Evolutionary conservation across 2,888 invertebrate species (phyloP).

Genomic region (Sarcophaga variegata): DNA sequence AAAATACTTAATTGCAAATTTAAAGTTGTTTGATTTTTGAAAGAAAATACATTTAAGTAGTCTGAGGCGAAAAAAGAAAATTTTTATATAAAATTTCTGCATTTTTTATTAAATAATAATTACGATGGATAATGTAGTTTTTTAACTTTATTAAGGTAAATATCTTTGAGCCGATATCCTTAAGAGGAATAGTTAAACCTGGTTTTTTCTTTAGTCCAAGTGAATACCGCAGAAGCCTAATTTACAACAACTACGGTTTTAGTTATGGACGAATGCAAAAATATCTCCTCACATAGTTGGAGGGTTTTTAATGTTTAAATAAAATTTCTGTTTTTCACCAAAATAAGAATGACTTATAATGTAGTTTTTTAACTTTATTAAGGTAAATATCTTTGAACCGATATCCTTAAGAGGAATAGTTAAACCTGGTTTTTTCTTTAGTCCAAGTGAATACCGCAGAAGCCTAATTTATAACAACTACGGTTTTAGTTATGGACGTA

Average conservation of each 20-base stretch:
- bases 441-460: conserved; percentile 70
- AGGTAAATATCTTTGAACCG: conserved; percentile 68
- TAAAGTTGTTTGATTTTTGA: too few relatives aligned
- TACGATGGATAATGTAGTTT: conserved; percentile 53
- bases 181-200: conserved; percentile 71
- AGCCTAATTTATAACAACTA: conserved; percentile 5
- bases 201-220: conserved; percentile 67
- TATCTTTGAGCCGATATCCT: conserved; percentile 70
- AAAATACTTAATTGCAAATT: too few relatives aligned
- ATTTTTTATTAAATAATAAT: too few relatives aligned
- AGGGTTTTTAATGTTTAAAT: too few relatives aligned
- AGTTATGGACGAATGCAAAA: conserved; percentile 61
- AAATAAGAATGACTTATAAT: conserved; percentile 2
- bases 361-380: conserved; percentile 70
- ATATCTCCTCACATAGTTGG: not conserved
- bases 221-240: conserved; percentile 8
- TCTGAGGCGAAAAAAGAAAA: too few relatives aligned
- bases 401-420: conserved; percentile 71
- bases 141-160: conserved; percentile 69
- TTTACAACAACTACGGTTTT: conserved; percentile 56
- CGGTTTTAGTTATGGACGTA: conserved; percentile 69
- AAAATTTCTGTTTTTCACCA: too few relatives aligned
- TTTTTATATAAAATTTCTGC: too few relatives aligned
- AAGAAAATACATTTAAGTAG: too few relatives aligned
- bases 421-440: conserved; percentile 64